A percentile compares a stretch with the other conserved stretches of the same genome.
Evolutionary conservation across 2,888 invertebrate species (phyloP).

Genomic region (Amblyjoppa fuscipennis): DNA sequence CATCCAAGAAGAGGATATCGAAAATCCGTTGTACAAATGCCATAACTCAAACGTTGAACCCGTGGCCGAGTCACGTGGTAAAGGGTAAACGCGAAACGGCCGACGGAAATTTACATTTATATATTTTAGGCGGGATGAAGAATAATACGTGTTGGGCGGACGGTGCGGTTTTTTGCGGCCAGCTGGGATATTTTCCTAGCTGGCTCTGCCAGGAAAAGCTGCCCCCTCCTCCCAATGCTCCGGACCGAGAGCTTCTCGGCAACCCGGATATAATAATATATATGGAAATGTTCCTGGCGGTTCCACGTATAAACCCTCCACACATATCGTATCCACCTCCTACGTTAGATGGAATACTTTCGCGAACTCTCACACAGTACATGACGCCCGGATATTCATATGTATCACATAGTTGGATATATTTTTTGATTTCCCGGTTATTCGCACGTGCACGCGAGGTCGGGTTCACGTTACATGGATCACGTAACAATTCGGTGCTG

Average conservation of each 20-base stretch:
- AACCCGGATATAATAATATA: constrained; percentile 73
- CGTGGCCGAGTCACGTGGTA: constrained; percentile 46
- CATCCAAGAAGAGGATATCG: constrained; percentile 30
- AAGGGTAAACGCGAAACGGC: constrained; percentile 19
- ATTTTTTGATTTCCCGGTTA: constrained; percentile 23
- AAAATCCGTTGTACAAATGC: constrained; percentile 50
- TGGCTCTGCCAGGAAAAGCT: constrained; percentile 39
- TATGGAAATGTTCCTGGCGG: constrained; percentile 74
- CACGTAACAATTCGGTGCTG: background rate
- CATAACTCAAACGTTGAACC: constrained; percentile 71
- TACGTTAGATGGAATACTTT: constrained; percentile 48
- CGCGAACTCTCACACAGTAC: constrained; percentile 20
- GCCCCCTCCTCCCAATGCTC: background rate
- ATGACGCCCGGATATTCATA: constrained; percentile 31
- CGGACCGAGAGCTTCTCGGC: constrained; percentile 57
- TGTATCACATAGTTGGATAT: constrained; percentile 12
- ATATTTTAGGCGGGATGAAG: constrained; percentile 70
- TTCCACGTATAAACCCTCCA: constrained; percentile 46
- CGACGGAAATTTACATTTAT: constrained; percentile 73
- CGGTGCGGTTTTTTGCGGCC: constrained; percentile 51
- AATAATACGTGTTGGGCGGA: constrained; percentile 64
- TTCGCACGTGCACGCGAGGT: constrained; percentile 7
- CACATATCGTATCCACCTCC: background rate
- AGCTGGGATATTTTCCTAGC: constrained; percentile 52
- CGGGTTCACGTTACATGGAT: constrained; percentile 16